A percentile compares a stretch with the other conserved stretches of the same genome.
Conservation (phyloP, 2,888 invertebrate genomes). For the Cephus rjabovi region DNA sequence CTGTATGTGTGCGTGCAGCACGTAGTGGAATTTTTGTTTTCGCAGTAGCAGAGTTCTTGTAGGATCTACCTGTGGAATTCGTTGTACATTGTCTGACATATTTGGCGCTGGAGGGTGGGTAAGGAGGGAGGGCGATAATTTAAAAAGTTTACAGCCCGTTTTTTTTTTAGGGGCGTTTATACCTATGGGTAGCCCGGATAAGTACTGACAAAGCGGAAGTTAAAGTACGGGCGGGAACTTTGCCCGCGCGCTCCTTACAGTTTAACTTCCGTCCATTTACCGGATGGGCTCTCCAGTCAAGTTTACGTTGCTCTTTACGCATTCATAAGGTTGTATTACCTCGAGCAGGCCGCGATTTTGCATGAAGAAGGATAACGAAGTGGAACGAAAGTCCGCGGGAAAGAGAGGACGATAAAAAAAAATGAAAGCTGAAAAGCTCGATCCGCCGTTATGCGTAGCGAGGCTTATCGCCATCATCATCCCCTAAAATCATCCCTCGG, state of each 20-base stretch:
- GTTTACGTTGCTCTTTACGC: constrained; percentile 53
- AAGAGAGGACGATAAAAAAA: constrained; percentile 13
- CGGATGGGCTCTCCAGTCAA: constrained; percentile 16
- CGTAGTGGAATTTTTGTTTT: not conserved
- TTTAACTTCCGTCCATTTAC: not conserved
- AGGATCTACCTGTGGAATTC: not conserved
- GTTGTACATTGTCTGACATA: not conserved
- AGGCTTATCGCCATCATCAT: constrained; percentile 15
- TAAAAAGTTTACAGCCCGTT: not conserved
- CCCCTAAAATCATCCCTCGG: constrained; percentile 12
- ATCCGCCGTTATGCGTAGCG: constrained; percentile 4
- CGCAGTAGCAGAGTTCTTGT: not conserved
- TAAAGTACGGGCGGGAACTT: not conserved
- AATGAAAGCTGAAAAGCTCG: not conserved
- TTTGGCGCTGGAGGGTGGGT: not conserved
- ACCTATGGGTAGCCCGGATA: not conserved
- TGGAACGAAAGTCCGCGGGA: not conserved
- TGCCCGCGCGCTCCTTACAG: not conserved
- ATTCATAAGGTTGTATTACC: constrained; percentile 54
- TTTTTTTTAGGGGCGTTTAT: not conserved
- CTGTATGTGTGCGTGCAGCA: not conserved
- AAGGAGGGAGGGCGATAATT: not conserved
- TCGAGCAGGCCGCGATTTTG: not conserved
- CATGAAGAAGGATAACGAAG: not conserved
- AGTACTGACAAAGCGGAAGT: not conserved